Conservation (phyloP, 2,113 vertebrate genomes). For the Melospiza melodia region DNA sequence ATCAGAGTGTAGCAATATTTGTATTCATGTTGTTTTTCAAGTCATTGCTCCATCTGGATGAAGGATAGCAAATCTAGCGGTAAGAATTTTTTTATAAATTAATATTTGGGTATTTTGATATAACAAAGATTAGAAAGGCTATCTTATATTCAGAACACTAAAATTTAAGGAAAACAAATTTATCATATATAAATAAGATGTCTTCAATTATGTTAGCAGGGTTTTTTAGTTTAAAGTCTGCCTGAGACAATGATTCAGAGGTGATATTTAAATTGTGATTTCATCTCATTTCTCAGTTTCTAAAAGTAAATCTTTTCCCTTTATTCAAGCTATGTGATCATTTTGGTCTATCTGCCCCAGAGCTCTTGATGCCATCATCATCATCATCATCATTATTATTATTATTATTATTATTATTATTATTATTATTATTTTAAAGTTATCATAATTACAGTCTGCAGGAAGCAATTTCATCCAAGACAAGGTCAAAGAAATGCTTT, state of each 20-base stretch:
- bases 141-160: neutral
- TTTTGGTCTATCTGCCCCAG: neutral
- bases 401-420: neutral
- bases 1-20: neutral
- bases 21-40: neutral
- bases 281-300: neutral
- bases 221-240: neutral
- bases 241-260: neutral
- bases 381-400: neutral
- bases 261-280: neutral
- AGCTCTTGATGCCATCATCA: neutral
- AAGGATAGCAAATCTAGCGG: neutral
- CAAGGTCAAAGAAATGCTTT: constrained; percentile 44
- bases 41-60: neutral
- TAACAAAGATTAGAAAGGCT: neutral
- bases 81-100: neutral
- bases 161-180: neutral
- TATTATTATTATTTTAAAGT: neutral
- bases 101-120: neutral
- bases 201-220: neutral
- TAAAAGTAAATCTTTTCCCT: neutral
- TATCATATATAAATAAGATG: neutral
- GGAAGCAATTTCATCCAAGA: constrained; percentile 12
- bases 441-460: neutral
- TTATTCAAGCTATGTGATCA: neutral